Evolutionary conservation across 2,888 invertebrate species (phyloP).

Genomic region (Drosophila multiciliata): DNA sequence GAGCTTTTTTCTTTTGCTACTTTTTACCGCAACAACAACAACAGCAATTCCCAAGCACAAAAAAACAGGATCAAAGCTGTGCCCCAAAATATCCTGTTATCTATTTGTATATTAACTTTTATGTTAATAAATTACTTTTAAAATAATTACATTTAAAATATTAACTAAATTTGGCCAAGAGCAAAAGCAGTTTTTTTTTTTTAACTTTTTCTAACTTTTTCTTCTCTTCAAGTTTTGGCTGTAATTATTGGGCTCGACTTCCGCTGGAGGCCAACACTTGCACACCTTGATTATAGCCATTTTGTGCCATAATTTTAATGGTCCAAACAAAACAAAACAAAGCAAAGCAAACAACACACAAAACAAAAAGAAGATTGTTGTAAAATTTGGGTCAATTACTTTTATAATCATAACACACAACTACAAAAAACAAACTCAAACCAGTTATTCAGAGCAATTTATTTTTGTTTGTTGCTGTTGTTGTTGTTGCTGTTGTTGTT

Average conservation of each 20-base stretch:
- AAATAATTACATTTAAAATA: no score
- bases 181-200: not conserved
- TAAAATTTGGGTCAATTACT: conserved; percentile 72
- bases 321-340: conserved; percentile 11
- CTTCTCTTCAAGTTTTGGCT: not conserved
- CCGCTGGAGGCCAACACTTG: conserved; percentile 6
- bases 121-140: no score
- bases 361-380: conserved; percentile 35
- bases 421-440: conserved; percentile 35
- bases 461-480: conserved; percentile 22
- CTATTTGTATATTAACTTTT: no score
- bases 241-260: conserved; percentile 6
- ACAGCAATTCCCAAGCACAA: not conserved
- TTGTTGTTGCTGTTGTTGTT: conserved; percentile 17
- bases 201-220: not conserved
- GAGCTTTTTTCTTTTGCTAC: conserved; percentile 66
- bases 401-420: conserved; percentile 67
- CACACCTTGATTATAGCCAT: conserved; percentile 15
- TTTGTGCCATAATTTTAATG: not conserved
- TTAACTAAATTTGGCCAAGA: not conserved
- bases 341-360: conserved; percentile 1
- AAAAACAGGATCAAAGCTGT: not conserved
- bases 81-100: no score
- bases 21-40: conserved; percentile 27
- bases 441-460: conserved; percentile 44